Percentiles rank a stretch among this genome's conserved stretches.
phyloP scores from a whole-genome alignment of 1,140 invertebrate genomes.

The Homarus americanus region DNA sequence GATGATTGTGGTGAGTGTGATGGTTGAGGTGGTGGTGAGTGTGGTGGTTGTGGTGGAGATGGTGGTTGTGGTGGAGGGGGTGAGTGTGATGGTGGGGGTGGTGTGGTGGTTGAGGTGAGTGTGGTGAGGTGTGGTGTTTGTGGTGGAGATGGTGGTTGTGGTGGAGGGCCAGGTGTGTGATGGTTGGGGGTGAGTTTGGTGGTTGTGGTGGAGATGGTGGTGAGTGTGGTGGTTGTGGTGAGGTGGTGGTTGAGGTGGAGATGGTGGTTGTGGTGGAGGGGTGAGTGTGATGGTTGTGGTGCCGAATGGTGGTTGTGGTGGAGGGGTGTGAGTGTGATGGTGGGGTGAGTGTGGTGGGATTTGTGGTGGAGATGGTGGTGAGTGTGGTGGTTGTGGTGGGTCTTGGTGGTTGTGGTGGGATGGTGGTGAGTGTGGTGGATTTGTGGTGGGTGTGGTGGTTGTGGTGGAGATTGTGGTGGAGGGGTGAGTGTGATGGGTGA shows the following conservation, averaged over 20 bases:
- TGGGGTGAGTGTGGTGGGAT: not conserved
- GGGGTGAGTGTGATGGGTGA: too few relatives aligned
- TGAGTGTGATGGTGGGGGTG: not conserved
- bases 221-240: not conserved
- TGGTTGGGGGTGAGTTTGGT: not conserved
- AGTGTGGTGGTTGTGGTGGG: not conserved
- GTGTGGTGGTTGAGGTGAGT: not conserved
- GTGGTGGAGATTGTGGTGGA: too few relatives aligned
- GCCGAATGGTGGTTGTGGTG: not conserved
- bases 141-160: not conserved
- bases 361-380: not conserved
- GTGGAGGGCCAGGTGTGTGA: not conserved
- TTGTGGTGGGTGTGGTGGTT: not conserved
- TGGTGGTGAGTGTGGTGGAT: too few relatives aligned
- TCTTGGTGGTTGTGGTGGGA: not conserved
- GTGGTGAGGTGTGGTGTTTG: not conserved
- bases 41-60: not conserved
- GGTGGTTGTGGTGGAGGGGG: not conserved
- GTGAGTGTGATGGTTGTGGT: not conserved
- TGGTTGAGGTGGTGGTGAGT: too few relatives aligned
- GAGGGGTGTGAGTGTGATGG: not conserved
- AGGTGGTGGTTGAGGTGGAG: not conserved
- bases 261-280: not conserved
- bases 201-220: too few relatives aligned
- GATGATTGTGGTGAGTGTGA: not conserved